Conservation (phyloP, 2,113 vertebrate species). For the Pseudorhombus dupliciocellatus region DNA sequence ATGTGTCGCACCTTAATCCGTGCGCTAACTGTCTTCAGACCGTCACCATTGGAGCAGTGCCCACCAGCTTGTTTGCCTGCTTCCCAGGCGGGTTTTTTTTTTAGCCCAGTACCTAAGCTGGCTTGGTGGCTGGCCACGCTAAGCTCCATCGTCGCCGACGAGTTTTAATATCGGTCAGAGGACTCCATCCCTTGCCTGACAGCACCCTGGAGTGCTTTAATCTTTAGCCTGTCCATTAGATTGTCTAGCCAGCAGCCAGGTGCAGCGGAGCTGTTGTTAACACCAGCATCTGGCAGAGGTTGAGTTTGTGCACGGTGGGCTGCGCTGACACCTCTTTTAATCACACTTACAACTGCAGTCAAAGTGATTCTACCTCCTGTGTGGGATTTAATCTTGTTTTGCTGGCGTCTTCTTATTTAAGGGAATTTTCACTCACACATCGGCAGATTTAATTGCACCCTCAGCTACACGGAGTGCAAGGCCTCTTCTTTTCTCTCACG, state of each 20-base stretch:
- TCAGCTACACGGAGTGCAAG: neutral
- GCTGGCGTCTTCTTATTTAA: neutral
- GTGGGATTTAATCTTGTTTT: neutral
- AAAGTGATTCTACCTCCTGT: slow-evolving; percentile 13
- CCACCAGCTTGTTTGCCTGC: slow-evolving; percentile 10
- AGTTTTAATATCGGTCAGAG: slow-evolving; percentile 79
- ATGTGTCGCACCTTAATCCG: neutral
- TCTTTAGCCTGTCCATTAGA: slow-evolving; percentile 75
- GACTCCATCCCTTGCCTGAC: slow-evolving; percentile 61
- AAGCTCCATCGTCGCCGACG: slow-evolving; percentile 78
- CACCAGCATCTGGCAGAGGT: slow-evolving; percentile 56
- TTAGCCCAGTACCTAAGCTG: slow-evolving; percentile 76
- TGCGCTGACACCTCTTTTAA: slow-evolving; percentile 35
- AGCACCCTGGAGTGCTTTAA: slow-evolving; percentile 72
- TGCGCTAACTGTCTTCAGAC: neutral
- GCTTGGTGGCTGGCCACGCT: slow-evolving; percentile 72
- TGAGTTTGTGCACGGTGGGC: slow-evolving; percentile 4
- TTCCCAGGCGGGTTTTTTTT: slow-evolving; percentile 68
- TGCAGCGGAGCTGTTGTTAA: slow-evolving; percentile 43
- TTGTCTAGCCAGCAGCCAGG: slow-evolving; percentile 49
- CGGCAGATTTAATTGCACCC: neutral
- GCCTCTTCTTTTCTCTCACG: too few relatives aligned
- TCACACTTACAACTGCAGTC: slow-evolving; percentile 12
- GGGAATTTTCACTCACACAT: neutral
- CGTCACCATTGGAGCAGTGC: slow-evolving; percentile 9